These are phyloP conservation scores for Falco novaeseelandiae DNA, from an alignment of 2,797 vertebrate genomes.

Conservation along the genomic window DNA sequence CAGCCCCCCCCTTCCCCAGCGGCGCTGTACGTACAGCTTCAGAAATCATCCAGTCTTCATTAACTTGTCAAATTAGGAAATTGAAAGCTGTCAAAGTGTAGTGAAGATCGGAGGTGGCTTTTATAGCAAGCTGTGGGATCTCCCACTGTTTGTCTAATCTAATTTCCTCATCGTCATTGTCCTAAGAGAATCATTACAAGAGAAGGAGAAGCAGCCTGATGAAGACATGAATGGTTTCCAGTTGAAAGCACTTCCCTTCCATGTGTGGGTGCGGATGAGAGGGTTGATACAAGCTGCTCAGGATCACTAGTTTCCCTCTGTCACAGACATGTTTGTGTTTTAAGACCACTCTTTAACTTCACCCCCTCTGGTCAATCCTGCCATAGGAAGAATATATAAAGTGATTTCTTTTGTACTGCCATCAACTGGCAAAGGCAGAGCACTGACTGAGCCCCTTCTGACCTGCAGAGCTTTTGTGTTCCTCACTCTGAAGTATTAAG, in stretches of 20 bases:
- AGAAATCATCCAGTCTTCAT: background rate
- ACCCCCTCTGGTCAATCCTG: conserved; percentile 37
- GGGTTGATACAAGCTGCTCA: conserved; percentile 32
- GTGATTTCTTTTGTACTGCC: conserved; percentile 54
- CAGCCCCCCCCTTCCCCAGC: background rate
- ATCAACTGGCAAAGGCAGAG: conserved; percentile 59
- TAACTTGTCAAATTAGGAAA: conserved; percentile 48
- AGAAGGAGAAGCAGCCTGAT: background rate
- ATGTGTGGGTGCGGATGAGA: background rate
- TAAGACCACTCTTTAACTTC: background rate
- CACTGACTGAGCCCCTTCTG: conserved; percentile 30
- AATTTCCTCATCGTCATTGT: conserved; percentile 13
- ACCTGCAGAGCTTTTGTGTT: conserved; percentile 57
- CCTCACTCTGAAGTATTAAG: conserved; percentile 47
- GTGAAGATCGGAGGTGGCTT: conserved; percentile 25
- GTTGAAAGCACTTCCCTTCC: conserved; percentile 30
- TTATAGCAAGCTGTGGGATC: conserved; percentile 13
- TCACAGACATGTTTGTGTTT: background rate
- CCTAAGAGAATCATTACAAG: conserved; percentile 66
- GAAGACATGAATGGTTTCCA: conserved; percentile 49
- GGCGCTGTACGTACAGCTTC: rapidly evolving
- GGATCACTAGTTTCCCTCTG: conserved; percentile 44
- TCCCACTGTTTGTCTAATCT: conserved; percentile 53
- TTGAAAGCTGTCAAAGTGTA: conserved; percentile 31
- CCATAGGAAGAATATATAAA: conserved; percentile 8